These are phyloP conservation scores for Sarcophilus harrisii DNA, from an alignment of 2,797 vertebrate genomes.

Conservation along the genomic window DNA sequence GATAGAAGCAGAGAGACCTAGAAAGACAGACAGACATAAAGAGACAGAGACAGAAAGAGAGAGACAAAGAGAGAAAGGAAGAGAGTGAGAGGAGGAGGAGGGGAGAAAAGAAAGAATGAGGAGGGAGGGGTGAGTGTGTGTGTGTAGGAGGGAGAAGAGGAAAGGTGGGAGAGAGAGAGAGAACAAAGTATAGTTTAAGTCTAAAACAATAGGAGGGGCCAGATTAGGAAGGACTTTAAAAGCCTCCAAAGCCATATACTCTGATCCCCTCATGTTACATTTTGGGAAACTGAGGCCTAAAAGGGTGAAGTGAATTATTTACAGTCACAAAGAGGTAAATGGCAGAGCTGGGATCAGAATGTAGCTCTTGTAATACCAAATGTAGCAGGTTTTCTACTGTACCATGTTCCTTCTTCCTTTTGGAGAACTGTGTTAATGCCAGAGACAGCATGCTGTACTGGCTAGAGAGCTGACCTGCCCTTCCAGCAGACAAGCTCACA, in stretches of 20 bases:
- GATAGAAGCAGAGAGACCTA: no score
- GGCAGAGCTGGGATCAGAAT: neutral
- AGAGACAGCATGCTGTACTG: neutral
- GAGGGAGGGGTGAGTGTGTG: no score
- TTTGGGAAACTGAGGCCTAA: neutral
- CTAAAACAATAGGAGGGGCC: neutral
- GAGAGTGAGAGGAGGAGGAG: no score
- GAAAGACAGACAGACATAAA: no score
- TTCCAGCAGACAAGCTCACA: neutral
- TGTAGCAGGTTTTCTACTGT: neutral
- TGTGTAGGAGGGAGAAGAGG: no score
- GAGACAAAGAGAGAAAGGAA: no score
- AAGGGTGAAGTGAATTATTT: neutral
- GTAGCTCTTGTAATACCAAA: neutral
- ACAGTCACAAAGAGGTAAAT: neutral
- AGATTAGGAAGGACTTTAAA: neutral
- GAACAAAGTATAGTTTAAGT: neutral
- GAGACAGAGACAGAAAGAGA: no score
- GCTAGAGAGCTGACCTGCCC: neutral
- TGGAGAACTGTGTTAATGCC: neutral
- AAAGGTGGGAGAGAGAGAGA: neutral
- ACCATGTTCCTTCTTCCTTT: neutral
- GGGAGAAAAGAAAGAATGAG: no score
- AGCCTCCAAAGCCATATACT: neutral
- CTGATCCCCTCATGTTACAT: neutral